phyloP scores from a whole-genome alignment of 2,888 invertebrate genomes.

The Ornithoptera priamus region DNA sequence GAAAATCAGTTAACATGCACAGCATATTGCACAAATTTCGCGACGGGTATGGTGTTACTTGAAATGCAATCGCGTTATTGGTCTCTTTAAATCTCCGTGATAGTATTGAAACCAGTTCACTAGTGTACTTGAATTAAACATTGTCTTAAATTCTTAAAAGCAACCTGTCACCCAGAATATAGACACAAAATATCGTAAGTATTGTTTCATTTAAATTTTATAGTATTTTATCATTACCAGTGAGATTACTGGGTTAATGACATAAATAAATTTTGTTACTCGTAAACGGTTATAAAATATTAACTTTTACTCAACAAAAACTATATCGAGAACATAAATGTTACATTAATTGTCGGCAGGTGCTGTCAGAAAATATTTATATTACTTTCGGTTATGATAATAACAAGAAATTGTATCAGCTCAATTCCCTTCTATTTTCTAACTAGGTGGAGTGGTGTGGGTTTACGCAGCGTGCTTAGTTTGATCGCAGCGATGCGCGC shows the following conservation, averaged over 20 bases:
- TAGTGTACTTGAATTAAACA: neutral
- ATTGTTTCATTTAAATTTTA: too few species aligned
- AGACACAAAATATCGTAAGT: too few species aligned
- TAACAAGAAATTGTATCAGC: conserved; percentile 26
- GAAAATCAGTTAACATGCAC: conserved; percentile 26
- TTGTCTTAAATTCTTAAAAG: conserved; percentile 6
- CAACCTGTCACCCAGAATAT: neutral
- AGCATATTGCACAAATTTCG: conserved; percentile 4
- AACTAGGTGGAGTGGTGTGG: conserved; percentile 42
- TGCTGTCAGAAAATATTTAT: conserved; percentile 12
- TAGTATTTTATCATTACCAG: too few species aligned
- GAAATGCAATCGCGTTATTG: conserved; percentile 1
- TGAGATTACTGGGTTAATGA: too few species aligned
- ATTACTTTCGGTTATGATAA: conserved; percentile 27
- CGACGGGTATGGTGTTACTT: conserved; percentile 1
- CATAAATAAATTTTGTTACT: too few species aligned
- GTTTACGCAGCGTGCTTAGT: conserved; percentile 51
- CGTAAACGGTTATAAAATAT: too few species aligned
- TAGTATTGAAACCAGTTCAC: conserved; percentile 11
- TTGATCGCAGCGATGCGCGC: conserved; percentile 68
- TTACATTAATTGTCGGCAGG: conserved; percentile 8
- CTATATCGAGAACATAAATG: neutral
- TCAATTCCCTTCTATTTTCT: conserved; percentile 49
- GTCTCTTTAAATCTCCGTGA: conserved; percentile 5
- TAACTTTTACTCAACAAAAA: too few species aligned